Percentiles rank a stretch among this genome's conserved stretches.
Evolutionary conservation across 2,113 vertebrate species (phyloP).

Genomic region (Emydura subglobosa): DNA sequence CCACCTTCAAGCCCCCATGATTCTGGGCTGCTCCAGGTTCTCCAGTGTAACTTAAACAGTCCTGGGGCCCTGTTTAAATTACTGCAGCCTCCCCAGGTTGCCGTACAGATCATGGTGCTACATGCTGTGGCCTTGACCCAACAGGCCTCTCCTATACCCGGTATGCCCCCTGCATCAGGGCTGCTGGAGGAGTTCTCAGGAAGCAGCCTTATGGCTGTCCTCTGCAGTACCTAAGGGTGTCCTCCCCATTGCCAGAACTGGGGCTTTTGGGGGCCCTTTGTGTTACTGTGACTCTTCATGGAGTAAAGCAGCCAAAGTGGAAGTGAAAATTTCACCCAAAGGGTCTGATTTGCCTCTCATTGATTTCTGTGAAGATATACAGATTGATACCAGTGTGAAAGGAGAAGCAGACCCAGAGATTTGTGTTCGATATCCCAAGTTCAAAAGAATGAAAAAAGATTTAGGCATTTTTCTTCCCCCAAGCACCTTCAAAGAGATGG

Average conservation of each 20-base stretch:
- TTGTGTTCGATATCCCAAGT: not conserved
- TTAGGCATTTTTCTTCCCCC: not conserved
- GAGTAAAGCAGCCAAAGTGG: not conserved
- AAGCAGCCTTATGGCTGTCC: not conserved
- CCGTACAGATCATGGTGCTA: not conserved
- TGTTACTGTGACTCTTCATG: not conserved
- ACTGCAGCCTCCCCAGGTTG: not conserved
- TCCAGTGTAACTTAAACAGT: not conserved
- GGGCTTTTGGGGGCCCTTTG: not conserved
- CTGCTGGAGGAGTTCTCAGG: not conserved
- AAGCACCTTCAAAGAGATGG: not conserved
- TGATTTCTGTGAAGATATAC: not conserved
- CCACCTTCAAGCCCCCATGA: not conserved
- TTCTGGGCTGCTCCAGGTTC: not conserved
- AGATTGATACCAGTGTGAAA: not conserved
- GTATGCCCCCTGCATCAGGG: not conserved
- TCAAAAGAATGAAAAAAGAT: constrained; percentile 37
- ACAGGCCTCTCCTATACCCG: not conserved
- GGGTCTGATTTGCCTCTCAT: not conserved
- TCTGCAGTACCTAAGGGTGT: not conserved
- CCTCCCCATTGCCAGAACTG: not conserved
- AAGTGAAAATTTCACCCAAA: not conserved
- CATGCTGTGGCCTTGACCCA: not conserved
- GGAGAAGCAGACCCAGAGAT: not conserved
- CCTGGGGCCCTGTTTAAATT: not conserved